Percentiles rank a stretch among this genome's conserved stretches.
These are phyloP conservation scores for Epinotia nisella DNA, from an alignment of 2,888 invertebrate species.

Conservation along the genomic window DNA sequence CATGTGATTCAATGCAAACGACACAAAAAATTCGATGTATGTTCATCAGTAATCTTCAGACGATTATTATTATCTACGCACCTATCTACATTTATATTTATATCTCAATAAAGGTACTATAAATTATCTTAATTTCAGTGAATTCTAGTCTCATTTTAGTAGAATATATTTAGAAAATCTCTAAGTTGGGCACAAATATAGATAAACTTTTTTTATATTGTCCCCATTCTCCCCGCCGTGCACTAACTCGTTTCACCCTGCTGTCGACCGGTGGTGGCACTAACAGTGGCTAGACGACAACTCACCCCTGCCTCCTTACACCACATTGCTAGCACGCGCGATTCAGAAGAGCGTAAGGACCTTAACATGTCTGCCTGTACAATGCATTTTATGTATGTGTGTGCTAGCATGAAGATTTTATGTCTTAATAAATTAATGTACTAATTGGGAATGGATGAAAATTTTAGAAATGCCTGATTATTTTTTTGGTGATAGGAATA, in stretches of 20 bases:
- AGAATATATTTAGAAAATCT: neutral
- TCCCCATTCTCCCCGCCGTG: conserved; percentile 43
- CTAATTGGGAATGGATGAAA: too few species aligned
- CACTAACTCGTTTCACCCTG: conserved; percentile 70
- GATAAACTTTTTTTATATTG: conserved; percentile 1
- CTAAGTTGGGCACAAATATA: neutral
- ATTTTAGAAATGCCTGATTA: too few species aligned
- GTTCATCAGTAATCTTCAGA: too few species aligned
- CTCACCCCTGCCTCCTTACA: conserved; percentile 87
- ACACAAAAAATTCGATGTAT: too few species aligned
- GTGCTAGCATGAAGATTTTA: conserved; percentile 33
- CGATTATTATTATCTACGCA: too few species aligned
- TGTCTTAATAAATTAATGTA: neutral
- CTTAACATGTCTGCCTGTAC: conserved; percentile 65
- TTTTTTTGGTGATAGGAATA: too few species aligned
- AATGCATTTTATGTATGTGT: conserved; percentile 46
- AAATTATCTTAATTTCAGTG: neutral
- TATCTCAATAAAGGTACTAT: too few species aligned
- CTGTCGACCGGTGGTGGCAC: conserved; percentile 67
- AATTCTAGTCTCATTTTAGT: neutral
- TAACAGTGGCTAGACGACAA: conserved; percentile 92
- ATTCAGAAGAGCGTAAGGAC: conserved; percentile 88
- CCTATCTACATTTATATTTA: too few species aligned
- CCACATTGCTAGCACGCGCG: conserved; percentile 88
- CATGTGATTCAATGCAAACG: too few species aligned